phyloP scores from a whole-genome alignment of 2,113 vertebrate species.

The Lagopus muta region DNA sequence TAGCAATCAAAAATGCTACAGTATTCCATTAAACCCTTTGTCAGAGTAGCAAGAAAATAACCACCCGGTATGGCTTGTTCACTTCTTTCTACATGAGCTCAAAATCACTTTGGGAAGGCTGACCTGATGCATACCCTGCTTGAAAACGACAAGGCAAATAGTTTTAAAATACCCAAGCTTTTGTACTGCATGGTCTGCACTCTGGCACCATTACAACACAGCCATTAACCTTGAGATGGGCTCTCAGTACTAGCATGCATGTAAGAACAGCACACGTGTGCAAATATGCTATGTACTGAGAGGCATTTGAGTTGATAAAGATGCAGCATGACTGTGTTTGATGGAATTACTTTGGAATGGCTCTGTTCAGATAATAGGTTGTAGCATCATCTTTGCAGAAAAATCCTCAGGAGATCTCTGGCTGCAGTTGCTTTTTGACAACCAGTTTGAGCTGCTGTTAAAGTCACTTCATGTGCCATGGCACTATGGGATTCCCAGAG shows the following conservation, averaged over 20 bases:
- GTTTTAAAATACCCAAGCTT: background rate
- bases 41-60: background rate
- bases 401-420: background rate
- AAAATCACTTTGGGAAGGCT: background rate
- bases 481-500: background rate
- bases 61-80: background rate
- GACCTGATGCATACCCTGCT: background rate
- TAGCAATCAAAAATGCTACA: background rate
- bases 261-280: background rate
- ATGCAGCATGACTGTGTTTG: background rate
- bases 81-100: background rate
- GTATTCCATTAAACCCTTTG: background rate
- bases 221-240: background rate
- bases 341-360: background rate
- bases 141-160: background rate
- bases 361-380: background rate
- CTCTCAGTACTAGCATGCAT: background rate
- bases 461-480: background rate
- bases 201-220: background rate
- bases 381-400: background rate
- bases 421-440: background rate
- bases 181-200: background rate
- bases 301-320: background rate
- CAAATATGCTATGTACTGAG: background rate
- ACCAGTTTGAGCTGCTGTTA: background rate